Percentiles rank a stretch among this genome's conserved stretches.
phyloP scores from a whole-genome alignment of 2,888 invertebrate species.

The Phymatocera aterrima region DNA sequence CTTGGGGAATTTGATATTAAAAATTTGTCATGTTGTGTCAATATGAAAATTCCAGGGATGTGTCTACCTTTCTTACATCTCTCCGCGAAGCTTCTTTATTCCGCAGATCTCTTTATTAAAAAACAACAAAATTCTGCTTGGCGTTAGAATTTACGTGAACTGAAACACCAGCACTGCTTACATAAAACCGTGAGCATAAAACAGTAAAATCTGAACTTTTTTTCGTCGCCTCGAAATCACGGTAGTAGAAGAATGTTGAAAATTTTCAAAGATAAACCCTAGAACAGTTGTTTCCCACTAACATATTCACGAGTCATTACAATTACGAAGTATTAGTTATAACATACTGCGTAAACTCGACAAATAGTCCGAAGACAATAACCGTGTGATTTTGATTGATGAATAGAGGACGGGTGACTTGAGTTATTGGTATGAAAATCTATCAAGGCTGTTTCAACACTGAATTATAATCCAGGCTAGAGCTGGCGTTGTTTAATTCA shows the following conservation, averaged over 20 bases:
- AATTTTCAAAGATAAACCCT: no score
- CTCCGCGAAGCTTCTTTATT: slow-evolving; percentile 51
- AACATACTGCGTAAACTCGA: neutral
- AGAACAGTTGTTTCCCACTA: no score
- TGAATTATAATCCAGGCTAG: neutral
- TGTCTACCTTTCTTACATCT: slow-evolving; percentile 58
- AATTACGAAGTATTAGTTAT: neutral
- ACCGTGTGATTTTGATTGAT: slow-evolving; percentile 36
- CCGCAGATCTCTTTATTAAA: neutral
- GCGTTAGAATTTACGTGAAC: neutral
- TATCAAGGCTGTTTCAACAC: slow-evolving; percentile 4
- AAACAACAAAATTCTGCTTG: neutral
- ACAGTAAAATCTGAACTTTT: no score
- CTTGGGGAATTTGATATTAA: slow-evolving; percentile 72
- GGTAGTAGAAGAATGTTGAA: no score
- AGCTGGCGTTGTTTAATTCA: slow-evolving; percentile 6
- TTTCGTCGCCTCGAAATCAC: no score
- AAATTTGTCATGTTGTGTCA: slow-evolving; percentile 72
- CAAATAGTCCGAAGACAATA: slow-evolving; percentile 22
- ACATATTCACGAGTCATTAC: neutral
- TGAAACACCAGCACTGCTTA: neutral
- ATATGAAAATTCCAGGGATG: slow-evolving; percentile 74
- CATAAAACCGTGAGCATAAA: no score
- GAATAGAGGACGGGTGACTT: slow-evolving; percentile 14
- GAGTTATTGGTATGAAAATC: slow-evolving; percentile 23